Base-by-base conservation (phyloP, 2,113 vertebrate genomes). In the Oxyura jamaicensis region DNA sequence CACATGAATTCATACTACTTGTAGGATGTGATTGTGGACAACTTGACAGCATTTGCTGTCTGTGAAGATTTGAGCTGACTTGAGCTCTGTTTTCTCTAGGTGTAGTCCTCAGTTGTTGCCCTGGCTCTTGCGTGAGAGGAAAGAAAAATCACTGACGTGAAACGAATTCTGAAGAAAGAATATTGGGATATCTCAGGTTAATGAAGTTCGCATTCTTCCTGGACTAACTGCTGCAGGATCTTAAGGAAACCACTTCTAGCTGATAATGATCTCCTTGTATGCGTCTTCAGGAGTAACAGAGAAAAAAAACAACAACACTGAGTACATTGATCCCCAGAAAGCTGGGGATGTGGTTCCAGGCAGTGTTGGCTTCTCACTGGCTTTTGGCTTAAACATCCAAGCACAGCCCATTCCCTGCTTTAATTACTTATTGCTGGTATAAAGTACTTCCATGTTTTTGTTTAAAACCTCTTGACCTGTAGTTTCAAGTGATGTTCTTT, bases 261-360 rank as follows among this genome's bases (percentile, higher is more conserved):
- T 55, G 50, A 21, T n/a, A 2, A 36, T 31, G n/a, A 41, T 69
- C 6, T 59, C 21, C n/a, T 53, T 81, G 16, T 69, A 7, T 13
- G 33, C 19, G 11, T 59, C 39, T 60, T 56, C 22, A 22, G 11
- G 72, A 74, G 17, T 11, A 25, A 41, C 44, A 44, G 23, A 77
- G 16, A 20, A 31, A 79, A 75, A 65, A 67, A 26, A 48, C n/a
- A n/a, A n/a, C n/a, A 48, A 22, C 50, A 2, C 31, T 33, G 39
- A 2, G 4, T 20, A 8, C 26, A 19, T 11, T 5, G 25, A 36
- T 10, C 22, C 23, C 11, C 25, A 67, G 86, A 39, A 69, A 35
- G 28, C 20, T 18, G 42, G 13, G 36, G 35, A 8, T 25, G 35
- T 39, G 50, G 35, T 14, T 29, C 36, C 0, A 0, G 62, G 72